A percentile compares a stretch with the other conserved stretches of the same genome.
phyloP scores from a whole-genome alignment of 2,888 invertebrate genomes.

The Lasioglossum zephyrum region DNA sequence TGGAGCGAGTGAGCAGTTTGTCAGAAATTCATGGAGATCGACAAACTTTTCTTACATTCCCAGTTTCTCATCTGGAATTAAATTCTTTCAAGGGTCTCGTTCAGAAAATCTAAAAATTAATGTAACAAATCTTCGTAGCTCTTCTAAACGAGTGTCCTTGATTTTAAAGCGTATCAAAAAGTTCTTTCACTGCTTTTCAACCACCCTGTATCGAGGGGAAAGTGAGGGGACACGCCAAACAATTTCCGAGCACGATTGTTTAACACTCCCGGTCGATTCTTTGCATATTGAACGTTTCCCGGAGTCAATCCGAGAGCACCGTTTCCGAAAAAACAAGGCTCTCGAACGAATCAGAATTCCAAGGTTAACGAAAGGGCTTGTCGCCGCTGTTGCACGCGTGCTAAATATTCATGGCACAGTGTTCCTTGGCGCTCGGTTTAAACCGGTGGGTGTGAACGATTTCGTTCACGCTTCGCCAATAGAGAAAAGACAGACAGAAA shows the following conservation, averaged over 20 bases:
- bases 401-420: conserved; percentile 47
- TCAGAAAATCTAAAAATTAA: neutral
- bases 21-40: neutral
- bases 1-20: neutral
- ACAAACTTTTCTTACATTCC: neutral
- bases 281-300: conserved; percentile 2
- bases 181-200: neutral
- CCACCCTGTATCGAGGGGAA: neutral
- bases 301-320: neutral
- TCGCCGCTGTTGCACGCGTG: conserved; percentile 19
- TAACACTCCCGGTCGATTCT: neutral
- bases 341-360: conserved; percentile 5
- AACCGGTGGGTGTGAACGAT: conserved; percentile 35
- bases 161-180: neutral
- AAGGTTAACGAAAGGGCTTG: conserved; percentile 21
- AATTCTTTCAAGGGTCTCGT: too few species aligned
- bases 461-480: conserved; percentile 13
- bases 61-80: too few species aligned
- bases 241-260: neutral
- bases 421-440: neutral
- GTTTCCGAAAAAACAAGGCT: conserved; percentile 8
- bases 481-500: conserved; percentile 32
- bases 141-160: too few species aligned
- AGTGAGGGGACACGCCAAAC: neutral
- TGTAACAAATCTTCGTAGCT: neutral